These are phyloP conservation scores for Aphidius gifuensis DNA, from an alignment of 1,140 invertebrate genomes.

Conservation along the genomic window DNA sequence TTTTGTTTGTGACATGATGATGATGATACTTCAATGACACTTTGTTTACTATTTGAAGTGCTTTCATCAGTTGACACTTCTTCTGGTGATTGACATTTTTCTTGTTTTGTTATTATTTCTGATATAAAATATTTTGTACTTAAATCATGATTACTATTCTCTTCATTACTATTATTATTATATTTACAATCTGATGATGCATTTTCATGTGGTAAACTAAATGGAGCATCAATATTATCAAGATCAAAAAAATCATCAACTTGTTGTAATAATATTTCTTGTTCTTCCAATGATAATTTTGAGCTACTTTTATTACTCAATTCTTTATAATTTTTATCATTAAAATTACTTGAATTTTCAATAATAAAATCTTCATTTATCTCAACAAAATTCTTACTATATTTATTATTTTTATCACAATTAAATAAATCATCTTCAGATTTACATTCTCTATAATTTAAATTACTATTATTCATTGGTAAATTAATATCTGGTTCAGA, in stretches of 20 bases:
- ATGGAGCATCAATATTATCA: constrained; percentile 43
- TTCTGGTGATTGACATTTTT: neutral
- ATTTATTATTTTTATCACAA: constrained; percentile 39
- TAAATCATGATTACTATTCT: neutral
- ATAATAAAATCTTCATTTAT: constrained; percentile 32
- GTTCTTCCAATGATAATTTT: constrained; percentile 56
- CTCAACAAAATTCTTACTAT: constrained; percentile 43
- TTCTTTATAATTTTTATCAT: constrained; percentile 7
- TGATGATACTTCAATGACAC: neutral
- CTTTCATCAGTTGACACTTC: neutral
- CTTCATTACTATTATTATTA: neutral
- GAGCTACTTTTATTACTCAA: constrained; percentile 25
- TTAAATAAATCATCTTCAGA: constrained; percentile 38
- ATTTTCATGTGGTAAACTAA: constrained; percentile 39
- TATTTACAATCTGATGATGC: neutral
- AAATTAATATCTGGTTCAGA: constrained; percentile 49
- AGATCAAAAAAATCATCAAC: constrained; percentile 60
- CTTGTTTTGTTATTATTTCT: neutral
- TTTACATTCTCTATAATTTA: constrained; percentile 29
- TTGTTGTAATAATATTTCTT: constrained; percentile 58
- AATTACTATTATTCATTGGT: constrained; percentile 24
- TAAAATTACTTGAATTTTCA: neutral
- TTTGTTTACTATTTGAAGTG: neutral
- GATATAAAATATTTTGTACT: neutral
- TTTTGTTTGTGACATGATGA: too few species aligned